A percentile compares a stretch with the other conserved stretches of the same genome.
phyloP scores from a whole-genome alignment of 2,888 invertebrate species.

The Drosophila kuntzei region DNA sequence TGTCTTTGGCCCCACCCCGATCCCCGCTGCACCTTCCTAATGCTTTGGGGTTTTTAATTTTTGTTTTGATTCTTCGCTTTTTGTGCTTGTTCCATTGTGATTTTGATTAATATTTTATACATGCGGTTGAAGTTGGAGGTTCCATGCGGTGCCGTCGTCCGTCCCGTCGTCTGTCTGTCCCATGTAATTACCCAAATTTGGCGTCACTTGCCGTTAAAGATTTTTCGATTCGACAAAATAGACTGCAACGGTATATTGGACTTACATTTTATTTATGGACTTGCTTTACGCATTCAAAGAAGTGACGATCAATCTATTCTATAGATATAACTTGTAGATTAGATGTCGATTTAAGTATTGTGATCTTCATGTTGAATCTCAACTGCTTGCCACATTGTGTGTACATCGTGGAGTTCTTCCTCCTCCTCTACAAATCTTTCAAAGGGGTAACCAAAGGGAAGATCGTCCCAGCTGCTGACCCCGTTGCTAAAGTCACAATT shows the following conservation, averaged over 20 bases:
- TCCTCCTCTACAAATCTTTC: constrained; percentile 88
- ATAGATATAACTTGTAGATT: not conserved
- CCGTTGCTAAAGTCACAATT: constrained; percentile 59
- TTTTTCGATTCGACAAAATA: constrained; percentile 53
- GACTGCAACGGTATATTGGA: constrained; percentile 60
- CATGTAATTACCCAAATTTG: constrained; percentile 77
- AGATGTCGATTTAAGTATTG: not conserved
- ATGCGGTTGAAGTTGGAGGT: constrained; percentile 50
- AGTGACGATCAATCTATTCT: constrained; percentile 1
- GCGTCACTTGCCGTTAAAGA: constrained; percentile 76
- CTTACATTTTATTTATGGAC: constrained; percentile 66
- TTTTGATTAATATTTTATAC: constrained; percentile 77
- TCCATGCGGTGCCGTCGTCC: constrained; percentile 58
- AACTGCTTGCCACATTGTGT: constrained; percentile 45
- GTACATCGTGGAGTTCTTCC: constrained; percentile 79
- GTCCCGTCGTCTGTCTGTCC: constrained; percentile 35
- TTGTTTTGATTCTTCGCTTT: constrained; percentile 65
- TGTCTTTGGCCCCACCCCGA: not conserved
- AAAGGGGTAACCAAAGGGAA: constrained; percentile 90
- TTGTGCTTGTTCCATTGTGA: constrained; percentile 62
- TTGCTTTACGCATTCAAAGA: constrained; percentile 33
- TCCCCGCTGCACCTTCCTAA: constrained; percentile 33
- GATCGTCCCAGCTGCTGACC: constrained; percentile 85
- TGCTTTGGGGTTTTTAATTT: constrained; percentile 60
- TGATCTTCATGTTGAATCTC: constrained; percentile 51